Evolutionary conservation across 2,113 vertebrate species (phyloP).

Genomic region (Carlito syrichta): DNA sequence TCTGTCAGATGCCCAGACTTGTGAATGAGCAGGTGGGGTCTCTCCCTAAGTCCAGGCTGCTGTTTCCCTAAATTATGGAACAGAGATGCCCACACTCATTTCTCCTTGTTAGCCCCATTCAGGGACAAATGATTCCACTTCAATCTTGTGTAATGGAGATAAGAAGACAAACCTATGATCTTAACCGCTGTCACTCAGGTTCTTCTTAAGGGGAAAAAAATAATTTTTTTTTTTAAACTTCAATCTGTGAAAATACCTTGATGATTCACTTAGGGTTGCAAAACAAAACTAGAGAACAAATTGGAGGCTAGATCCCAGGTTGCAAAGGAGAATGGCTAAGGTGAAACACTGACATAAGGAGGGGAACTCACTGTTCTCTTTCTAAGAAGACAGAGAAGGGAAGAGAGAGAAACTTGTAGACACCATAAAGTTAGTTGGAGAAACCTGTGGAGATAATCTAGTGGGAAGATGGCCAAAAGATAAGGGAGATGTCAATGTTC

Average conservation of each 20-base stretch:
- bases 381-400: neutral
- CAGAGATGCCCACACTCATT: neutral
- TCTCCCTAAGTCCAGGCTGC: neutral
- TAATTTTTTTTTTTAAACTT: no score
- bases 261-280: neutral
- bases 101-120: neutral
- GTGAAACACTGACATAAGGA: neutral
- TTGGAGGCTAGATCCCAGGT: neutral
- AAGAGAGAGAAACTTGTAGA: neutral
- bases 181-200: neutral
- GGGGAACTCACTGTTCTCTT: neutral
- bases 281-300: neutral
- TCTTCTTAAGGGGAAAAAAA: neutral
- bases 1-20: neutral
- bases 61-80: no score
- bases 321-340: neutral
- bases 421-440: neutral
- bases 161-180: neutral
- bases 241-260: neutral
- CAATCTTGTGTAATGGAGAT: neutral
- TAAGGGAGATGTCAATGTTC: neutral
- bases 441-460: neutral
- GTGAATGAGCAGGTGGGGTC: neutral
- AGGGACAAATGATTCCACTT: neutral
- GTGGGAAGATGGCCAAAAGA: neutral